phyloP scores from a whole-genome alignment of 2,888 invertebrate species.

The Blera fallax region DNA sequence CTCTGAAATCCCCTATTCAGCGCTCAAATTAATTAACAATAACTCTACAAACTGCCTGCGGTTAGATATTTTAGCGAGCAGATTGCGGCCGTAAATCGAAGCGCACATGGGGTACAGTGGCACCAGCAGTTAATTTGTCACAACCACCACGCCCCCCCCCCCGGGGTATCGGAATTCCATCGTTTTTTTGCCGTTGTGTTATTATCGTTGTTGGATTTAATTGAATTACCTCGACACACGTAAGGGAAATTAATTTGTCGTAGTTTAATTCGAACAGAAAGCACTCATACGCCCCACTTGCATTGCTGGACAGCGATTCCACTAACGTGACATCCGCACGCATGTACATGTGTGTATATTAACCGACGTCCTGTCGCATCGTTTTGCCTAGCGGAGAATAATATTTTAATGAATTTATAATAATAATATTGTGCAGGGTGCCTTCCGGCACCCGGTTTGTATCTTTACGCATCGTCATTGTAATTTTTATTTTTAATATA shows the following conservation, averaged over 20 bases:
- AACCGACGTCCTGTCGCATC: slow-evolving; percentile 2
- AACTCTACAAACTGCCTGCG: slow-evolving; percentile 56
- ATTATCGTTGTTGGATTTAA: slow-evolving; percentile 58
- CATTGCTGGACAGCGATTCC: slow-evolving; percentile 15
- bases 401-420: slow-evolving; percentile 66
- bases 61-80: slow-evolving; percentile 60
- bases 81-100: slow-evolving; percentile 57
- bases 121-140: slow-evolving; percentile 50
- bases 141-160: slow-evolving; percentile 12
- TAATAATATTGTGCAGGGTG: slow-evolving; percentile 47
- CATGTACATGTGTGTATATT: too few species aligned
- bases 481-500: slow-evolving; percentile 39
- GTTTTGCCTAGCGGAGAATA: slow-evolving; percentile 7
- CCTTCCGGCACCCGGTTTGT: slow-evolving; percentile 26
- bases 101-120: background rate
- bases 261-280: slow-evolving; percentile 51
- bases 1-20: slow-evolving; percentile 36
- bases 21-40: slow-evolving; percentile 63
- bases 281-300: slow-evolving; percentile 36
- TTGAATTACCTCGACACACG: slow-evolving; percentile 69
- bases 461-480: slow-evolving; percentile 35
- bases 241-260: slow-evolving; percentile 69
- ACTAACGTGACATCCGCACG: slow-evolving; percentile 25
- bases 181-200: background rate
- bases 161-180: slow-evolving; percentile 28